phyloP scores from a whole-genome alignment of 1,140 invertebrate species.

The Drosophila bocqueti region DNA sequence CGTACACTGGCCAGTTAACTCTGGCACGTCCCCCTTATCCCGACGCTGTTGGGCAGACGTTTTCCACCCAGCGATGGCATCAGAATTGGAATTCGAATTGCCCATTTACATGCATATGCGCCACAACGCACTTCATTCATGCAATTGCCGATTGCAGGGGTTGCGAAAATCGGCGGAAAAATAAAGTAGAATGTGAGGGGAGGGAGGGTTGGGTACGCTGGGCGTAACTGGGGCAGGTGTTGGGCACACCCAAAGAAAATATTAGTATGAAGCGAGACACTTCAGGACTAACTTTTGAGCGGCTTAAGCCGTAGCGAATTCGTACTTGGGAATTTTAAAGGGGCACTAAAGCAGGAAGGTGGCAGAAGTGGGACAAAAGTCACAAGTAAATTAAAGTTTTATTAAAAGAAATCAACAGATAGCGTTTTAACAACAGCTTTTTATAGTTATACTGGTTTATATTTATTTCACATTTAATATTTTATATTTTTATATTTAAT shows the following conservation, averaged over 20 bases:
- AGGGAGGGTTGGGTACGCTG: neutral
- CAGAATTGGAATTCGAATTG: slow-evolving; percentile 75
- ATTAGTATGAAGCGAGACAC: neutral
- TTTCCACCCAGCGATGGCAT: slow-evolving; percentile 42
- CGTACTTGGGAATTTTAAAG: neutral
- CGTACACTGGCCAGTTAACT: slow-evolving; percentile 16
- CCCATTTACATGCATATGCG: slow-evolving; percentile 78
- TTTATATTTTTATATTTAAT: neutral
- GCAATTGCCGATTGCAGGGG: slow-evolving; percentile 53
- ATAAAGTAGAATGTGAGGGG: neutral
- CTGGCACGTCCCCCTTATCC: slow-evolving; percentile 31
- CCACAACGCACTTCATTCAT: slow-evolving; percentile 75
- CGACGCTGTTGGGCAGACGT: slow-evolving; percentile 18
- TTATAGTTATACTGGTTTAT: neutral
- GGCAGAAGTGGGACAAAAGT: neutral
- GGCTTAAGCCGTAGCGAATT: neutral
- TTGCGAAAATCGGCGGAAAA: slow-evolving; percentile 14
- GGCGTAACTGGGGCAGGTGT: slow-evolving; percentile 5
- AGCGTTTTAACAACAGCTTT: neutral
- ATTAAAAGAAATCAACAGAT: neutral
- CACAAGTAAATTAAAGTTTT: neutral
- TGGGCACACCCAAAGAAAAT: slow-evolving; percentile 1
- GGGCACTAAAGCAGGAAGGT: neutral
- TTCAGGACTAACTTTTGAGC: neutral
- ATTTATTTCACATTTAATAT: neutral